Conservation (phyloP, 2,888 invertebrate species). For the Sycophila texana region DNA sequence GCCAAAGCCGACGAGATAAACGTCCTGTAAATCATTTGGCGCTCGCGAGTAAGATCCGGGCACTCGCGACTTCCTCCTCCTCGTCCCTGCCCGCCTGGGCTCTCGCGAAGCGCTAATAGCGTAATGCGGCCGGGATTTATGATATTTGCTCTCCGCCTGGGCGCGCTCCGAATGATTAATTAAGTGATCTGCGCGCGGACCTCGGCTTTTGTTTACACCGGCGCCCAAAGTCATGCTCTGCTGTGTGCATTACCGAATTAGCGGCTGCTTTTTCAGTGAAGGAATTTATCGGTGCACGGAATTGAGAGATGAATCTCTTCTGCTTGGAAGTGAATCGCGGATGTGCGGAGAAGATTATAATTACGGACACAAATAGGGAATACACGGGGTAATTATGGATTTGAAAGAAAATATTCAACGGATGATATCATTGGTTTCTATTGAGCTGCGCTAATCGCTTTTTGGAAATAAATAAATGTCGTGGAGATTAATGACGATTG, state of each 20-base stretch:
- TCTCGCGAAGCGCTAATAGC: constrained; percentile 10
- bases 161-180: constrained; percentile 23
- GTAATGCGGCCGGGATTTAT: constrained; percentile 37
- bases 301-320: no score
- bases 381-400: no score
- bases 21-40: constrained; percentile 73
- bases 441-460: no score
- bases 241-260: background rate
- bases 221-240: background rate
- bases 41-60: background rate
- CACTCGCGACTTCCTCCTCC: constrained; percentile 18
- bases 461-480: no score
- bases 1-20: constrained; percentile 72
- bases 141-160: constrained; percentile 36
- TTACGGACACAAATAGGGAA: no score
- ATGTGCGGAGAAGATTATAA: no score
- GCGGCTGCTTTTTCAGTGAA: constrained; percentile 6
- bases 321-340: no score
- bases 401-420: no score
- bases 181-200: constrained; percentile 8
- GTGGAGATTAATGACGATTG: no score
- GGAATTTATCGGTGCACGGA: background rate
- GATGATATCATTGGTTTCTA: no score
- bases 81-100: background rate
- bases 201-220: constrained; percentile 24